Evolutionary conservation across 2,797 vertebrate genomes (phyloP).

Genomic region (Pelobates cultripes): DNA sequence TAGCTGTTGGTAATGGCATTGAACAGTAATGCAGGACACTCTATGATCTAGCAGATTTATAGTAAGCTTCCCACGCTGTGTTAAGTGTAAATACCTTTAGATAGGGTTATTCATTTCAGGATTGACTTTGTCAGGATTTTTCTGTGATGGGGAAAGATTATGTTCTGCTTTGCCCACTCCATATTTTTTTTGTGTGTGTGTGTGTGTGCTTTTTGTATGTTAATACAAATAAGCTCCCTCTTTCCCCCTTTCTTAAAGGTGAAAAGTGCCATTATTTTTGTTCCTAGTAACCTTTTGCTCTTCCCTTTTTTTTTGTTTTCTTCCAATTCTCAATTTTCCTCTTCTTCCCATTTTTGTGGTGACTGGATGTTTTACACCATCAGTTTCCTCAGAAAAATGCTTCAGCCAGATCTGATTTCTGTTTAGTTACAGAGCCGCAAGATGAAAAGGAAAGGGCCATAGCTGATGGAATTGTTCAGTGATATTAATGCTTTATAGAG

Average conservation of each 20-base stretch:
- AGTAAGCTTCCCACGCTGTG: background rate
- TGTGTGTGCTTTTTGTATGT: too few relatives aligned
- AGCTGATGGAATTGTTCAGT: slow-evolving; percentile 21
- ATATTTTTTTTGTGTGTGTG: too few relatives aligned
- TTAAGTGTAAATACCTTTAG: background rate
- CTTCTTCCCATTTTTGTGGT: slow-evolving; percentile 36
- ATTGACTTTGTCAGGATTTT: background rate
- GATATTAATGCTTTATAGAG: slow-evolving; percentile 44
- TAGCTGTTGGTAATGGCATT: background rate
- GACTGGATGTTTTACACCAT: slow-evolving; percentile 39
- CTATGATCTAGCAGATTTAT: background rate
- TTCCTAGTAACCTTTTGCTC: background rate
- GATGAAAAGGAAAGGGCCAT: slow-evolving; percentile 30
- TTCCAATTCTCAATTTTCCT: background rate
- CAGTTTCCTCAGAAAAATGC: slow-evolving; percentile 49
- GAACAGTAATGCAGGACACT: background rate
- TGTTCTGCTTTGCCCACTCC: too few relatives aligned
- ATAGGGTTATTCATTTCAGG: background rate
- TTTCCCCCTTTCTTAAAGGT: too few relatives aligned
- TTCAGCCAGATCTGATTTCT: slow-evolving; percentile 44
- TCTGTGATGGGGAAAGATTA: background rate
- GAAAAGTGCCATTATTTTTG: too few relatives aligned
- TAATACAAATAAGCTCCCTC: too few relatives aligned
- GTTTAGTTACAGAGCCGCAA: slow-evolving; percentile 39
- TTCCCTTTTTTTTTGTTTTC: background rate